Percentiles rank a stretch among this genome's conserved stretches.
Evolutionary conservation across 1,140 invertebrate species (phyloP).

Genomic region (Cephus cinctus): DNA sequence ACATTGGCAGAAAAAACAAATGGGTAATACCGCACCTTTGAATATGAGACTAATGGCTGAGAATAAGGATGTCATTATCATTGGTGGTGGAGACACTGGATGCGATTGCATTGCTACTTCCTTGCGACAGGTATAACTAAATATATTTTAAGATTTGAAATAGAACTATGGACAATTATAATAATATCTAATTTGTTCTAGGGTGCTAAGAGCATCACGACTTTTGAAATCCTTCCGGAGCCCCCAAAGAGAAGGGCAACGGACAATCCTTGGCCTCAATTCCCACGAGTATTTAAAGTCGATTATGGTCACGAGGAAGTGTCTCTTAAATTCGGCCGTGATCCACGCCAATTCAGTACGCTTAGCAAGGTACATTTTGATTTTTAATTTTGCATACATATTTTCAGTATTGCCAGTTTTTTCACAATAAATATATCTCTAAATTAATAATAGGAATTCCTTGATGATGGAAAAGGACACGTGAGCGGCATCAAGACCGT

Average conservation of each 20-base stretch:
- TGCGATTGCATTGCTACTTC: slow-evolving; percentile 99
- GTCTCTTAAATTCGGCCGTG: slow-evolving; percentile 79
- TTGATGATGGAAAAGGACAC: slow-evolving; percentile 88
- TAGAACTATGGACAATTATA: background rate
- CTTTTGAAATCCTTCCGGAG: slow-evolving; percentile 96
- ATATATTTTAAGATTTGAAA: background rate
- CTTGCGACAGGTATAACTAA: slow-evolving; percentile 72
- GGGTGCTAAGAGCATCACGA: slow-evolving; percentile 93
- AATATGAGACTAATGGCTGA: slow-evolving; percentile 73
- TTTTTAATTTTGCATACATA: slow-evolving; percentile 1
- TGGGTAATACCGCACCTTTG: slow-evolving; percentile 59
- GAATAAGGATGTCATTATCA: slow-evolving; percentile 94
- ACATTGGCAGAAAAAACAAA: slow-evolving; percentile 95
- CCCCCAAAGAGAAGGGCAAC: slow-evolving; percentile 76
- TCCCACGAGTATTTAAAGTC: slow-evolving; percentile 93
- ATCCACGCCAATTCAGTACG: slow-evolving; percentile 92
- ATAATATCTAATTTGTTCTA: slow-evolving; percentile 33
- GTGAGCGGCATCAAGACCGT: slow-evolving; percentile 89
- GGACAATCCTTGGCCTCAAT: slow-evolving; percentile 98
- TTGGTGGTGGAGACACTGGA: slow-evolving; percentile 99
- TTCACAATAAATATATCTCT: background rate
- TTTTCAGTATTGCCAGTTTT: background rate
- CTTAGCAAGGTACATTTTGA: slow-evolving; percentile 72
- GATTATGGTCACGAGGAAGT: slow-evolving; percentile 99
- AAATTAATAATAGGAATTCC: slow-evolving; percentile 70